Evolutionary conservation across 2,113 vertebrate genomes (phyloP).

Genomic region (Pseudorhombus dupliciocellatus): DNA sequence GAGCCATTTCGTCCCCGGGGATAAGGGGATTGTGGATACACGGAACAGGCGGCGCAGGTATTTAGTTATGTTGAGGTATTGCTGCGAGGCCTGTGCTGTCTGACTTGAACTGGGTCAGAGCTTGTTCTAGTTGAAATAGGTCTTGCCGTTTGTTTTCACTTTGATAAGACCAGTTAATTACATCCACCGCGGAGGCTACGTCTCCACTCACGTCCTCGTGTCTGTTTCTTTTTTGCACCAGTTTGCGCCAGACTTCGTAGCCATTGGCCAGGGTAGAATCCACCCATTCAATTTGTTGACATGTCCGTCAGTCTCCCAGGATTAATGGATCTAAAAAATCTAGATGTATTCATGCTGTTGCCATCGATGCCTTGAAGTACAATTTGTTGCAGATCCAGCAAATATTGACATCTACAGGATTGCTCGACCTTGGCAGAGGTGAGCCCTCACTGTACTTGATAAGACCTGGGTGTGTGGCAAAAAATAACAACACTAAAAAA

Average conservation of each 20-base stretch:
- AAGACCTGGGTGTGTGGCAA: neutral
- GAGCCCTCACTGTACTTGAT: neutral
- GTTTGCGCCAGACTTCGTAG: neutral
- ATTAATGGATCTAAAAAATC: too few relatives aligned
- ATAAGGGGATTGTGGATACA: conserved; percentile 39
- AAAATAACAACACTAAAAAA: neutral
- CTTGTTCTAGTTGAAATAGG: conserved; percentile 64
- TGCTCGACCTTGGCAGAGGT: neutral
- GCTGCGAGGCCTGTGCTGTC: conserved; percentile 34
- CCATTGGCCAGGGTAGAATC: too few relatives aligned
- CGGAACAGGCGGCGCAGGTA: conserved; percentile 24
- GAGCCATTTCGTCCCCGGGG: conserved; percentile 48
- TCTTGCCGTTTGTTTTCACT: conserved; percentile 40
- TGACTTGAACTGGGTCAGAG: conserved; percentile 62
- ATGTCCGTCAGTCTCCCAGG: too few relatives aligned
- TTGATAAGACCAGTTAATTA: conserved; percentile 6
- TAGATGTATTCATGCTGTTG: neutral
- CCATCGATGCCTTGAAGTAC: neutral
- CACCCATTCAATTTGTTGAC: too few relatives aligned
- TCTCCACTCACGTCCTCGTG: neutral
- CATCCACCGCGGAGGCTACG: neutral
- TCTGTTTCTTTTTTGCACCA: neutral
- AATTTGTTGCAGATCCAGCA: neutral
- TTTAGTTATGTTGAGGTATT: conserved; percentile 54
- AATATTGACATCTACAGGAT: neutral